Base-by-base conservation (phyloP, 2,888 invertebrate genomes). In the Platycnemis pennipes region DNA sequence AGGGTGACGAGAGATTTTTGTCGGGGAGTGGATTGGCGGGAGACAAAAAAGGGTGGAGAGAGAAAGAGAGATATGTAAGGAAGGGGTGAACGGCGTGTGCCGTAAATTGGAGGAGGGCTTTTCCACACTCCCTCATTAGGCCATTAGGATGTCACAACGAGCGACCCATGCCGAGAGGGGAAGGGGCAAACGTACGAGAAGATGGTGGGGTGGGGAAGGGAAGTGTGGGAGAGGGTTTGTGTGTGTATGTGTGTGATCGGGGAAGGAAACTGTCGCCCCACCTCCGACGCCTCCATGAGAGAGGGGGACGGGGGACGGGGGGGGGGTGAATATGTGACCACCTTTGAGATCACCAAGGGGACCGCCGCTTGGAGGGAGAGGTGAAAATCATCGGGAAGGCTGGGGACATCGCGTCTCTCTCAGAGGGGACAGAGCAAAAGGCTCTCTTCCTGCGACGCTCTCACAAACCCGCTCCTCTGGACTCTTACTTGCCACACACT, bases 81-180 rank as follows among this genome's bases (percentile, higher is more conserved):
- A 91, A 91, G 91, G 91, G 91, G 91, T 91, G 91, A 91, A 44
- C 44, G 45, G 42, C 63, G 42, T 77, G 77, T 77, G 77, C 77
- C 77, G 77, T 31, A n/a, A 26, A 26, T 63, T 19, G 63, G 37
- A 77, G 77, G 56, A 91, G 91, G 91, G 91, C 63, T 44, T 22
- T 89, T 37, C 56, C 89, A 89, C 89, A 63, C 91, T 91, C 91
- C 63, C 91, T 91, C 91, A 91, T 91, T 91, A 91, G 91, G 69
- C 91, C 91, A 91, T 91, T 91, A 91, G 69, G 63, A 63, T 91
- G 91, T 91, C 91, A 91, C 69, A 63, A 44, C 44, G 91, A 56
- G 44, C 63, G 63, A 44, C 63, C 63, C 87, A 4, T 22, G 26
- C 19, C 37, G 26, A 2, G 86, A 26, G 44, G 87, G 87, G 87